Percentiles rank a stretch among this genome's conserved stretches.
Conservation (phyloP, 2,888 invertebrate genomes). For the Hypena proboscidalis region DNA sequence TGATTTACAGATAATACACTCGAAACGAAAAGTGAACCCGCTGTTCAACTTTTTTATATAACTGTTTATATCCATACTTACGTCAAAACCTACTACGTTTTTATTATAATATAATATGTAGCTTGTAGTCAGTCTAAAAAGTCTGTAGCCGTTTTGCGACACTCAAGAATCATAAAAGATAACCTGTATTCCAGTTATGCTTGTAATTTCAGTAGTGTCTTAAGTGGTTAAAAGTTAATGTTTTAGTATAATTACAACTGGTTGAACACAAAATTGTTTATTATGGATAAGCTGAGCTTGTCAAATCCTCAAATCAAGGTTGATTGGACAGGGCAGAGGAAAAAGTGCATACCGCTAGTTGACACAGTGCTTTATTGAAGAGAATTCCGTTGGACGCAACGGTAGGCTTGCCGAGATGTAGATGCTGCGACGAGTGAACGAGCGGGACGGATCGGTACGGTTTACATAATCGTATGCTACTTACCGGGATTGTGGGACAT, state of each 20-base stretch:
- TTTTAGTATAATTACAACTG: conserved; percentile 7
- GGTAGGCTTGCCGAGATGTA: conserved; percentile 50
- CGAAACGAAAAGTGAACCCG: conserved; percentile 69
- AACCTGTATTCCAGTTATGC: too few relatives aligned
- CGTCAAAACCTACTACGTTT: too few relatives aligned
- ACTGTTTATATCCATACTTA: too few relatives aligned
- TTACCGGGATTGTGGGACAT: conserved; percentile 7
- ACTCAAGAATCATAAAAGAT: too few relatives aligned
- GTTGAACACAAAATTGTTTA: conserved; percentile 16
- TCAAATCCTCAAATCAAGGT: conserved; percentile 62
- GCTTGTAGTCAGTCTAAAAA: too few relatives aligned
- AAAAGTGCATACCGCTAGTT: conserved; percentile 80
- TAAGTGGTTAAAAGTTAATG: too few relatives aligned
- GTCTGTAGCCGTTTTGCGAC: too few relatives aligned
- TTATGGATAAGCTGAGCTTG: conserved; percentile 45
- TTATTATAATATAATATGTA: too few relatives aligned
- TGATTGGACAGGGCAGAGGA: conserved; percentile 61
- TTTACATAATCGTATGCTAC: conserved; percentile 33
- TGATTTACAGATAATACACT: conserved; percentile 61
- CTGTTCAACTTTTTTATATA: conserved; percentile 49
- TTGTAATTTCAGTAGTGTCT: too few relatives aligned
- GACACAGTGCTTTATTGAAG: conserved; percentile 82
- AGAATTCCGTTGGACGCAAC: conserved; percentile 72
- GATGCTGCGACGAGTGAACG: conserved; percentile 35
- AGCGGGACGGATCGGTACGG: conserved; percentile 41